Percentiles rank a stretch among this genome's conserved stretches.
Conservation (phyloP, 2,113 vertebrate genomes). For the Montifringilla adamsi region DNA sequence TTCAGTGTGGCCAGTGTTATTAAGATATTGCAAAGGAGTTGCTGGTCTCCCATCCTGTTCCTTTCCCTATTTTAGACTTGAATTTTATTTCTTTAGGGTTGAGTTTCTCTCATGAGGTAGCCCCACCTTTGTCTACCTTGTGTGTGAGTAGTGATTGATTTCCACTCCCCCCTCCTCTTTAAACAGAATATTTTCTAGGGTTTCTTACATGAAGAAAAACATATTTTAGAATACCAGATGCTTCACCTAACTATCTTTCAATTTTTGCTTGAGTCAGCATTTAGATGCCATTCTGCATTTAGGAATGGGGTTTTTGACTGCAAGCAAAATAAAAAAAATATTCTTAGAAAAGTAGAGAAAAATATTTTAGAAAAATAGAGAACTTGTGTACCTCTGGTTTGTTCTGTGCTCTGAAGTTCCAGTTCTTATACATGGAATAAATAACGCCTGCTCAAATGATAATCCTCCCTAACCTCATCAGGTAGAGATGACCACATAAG, state of each 20-base stretch:
- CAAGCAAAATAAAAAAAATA: background rate
- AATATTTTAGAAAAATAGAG: background rate
- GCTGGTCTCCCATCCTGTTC: background rate
- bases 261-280: background rate
- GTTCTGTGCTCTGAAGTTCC: background rate
- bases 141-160: background rate
- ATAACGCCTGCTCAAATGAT: background rate
- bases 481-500: background rate
- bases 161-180: accelerated
- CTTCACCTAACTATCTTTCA: background rate
- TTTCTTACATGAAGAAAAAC: background rate
- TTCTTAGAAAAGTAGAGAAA: background rate
- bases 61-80: background rate
- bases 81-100: background rate
- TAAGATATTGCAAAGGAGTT: background rate
- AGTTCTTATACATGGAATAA: background rate
- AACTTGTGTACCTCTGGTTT: background rate
- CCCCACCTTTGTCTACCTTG: background rate
- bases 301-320: background rate
- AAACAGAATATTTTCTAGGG: background rate
- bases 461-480: background rate
- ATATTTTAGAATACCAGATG: background rate
- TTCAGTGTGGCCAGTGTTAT: background rate
- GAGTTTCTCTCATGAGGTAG: background rate
- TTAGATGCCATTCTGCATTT: background rate